Evolutionary conservation across 2,888 invertebrate genomes (phyloP).

Genomic region (Coecobrya sp.): DNA sequence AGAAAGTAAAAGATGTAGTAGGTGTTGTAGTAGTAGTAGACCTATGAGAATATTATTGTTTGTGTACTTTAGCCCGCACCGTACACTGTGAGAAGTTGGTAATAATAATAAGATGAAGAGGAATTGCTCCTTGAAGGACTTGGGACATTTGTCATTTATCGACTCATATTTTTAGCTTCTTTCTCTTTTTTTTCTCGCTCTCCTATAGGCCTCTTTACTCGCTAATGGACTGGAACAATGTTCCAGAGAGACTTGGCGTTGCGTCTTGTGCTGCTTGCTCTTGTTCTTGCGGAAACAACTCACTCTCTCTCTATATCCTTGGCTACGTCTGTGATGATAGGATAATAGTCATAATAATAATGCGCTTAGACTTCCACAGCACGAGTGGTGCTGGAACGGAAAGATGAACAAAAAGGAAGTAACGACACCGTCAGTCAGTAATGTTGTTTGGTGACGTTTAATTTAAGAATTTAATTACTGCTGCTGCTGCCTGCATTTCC

Average conservation of each 20-base stretch:
- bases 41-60: constrained; percentile 9
- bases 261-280: constrained; percentile 40
- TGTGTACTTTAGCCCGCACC: not conserved
- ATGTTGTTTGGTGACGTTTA: not conserved
- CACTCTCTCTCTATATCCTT: not conserved
- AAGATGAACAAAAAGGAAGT: not conserved
- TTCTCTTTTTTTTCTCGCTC: constrained; percentile 47
- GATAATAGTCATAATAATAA: not conserved
- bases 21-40: not conserved
- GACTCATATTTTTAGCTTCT: constrained; percentile 71
- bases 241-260: constrained; percentile 22
- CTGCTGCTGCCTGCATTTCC: not conserved
- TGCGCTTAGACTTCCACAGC: not conserved
- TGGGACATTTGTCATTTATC: constrained; percentile 74
- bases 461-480: not conserved
- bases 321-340: not conserved
- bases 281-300: constrained; percentile 24
- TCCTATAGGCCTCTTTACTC: constrained; percentile 45
- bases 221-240: constrained; percentile 71
- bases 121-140: constrained; percentile 56
- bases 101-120: constrained; percentile 30
- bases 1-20: not conserved
- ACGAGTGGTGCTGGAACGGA: not conserved
- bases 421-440: not conserved
- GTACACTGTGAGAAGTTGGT: not conserved